Evolutionary conservation across 1,140 invertebrate genomes (phyloP), one percentile per base, ranked within the genome.

Genomic region (Frieseomelitta varia): DNA sequence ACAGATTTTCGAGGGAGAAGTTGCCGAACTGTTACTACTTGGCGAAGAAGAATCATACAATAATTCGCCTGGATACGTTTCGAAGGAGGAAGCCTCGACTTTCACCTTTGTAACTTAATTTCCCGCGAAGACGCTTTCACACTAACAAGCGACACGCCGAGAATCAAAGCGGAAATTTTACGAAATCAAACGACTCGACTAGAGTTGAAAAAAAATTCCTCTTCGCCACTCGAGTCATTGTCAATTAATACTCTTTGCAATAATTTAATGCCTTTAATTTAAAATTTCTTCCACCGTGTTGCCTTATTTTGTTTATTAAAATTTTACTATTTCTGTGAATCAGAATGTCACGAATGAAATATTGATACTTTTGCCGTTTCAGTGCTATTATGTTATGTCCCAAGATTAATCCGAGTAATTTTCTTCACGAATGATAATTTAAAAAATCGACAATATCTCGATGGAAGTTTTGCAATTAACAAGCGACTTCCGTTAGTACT

Each of bases 1-100:
- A 61, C 24, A 3, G 12, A 14, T 11, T 61, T 61, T 61, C 14
- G 58, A 61, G 24, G 11, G 24, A 4, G n/a, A 61, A 61, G 14
- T 61, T 61, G 58, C 24, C 58, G 11, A 61, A 61, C 58, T 61
- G 58, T 12, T 61, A 14, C 11, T 24, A 61, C 58, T 61, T 61
- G 58, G 24, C 24, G 58, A 61, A n/a, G 58, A 61, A 61, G n/a
- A 61, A 61, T 61, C 58, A 61, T n/a, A 61, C 58, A n/a, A 61
- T 61, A 61, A 61, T 61, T 61, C 58, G 58, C 58, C 58, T 61
- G 58, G 58, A 61, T 61, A 61, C 58, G 58, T n/a, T 61, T 61
- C n/a, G n/a, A 61, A 61, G 58, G 58, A n/a, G 58, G 24, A 61
- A 61, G 58, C n/a, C 24, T 61, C 58, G 24, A 61, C 12, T 61